phyloP scores from a whole-genome alignment of 2,888 invertebrate species.

The Hydriomena furcata region DNA sequence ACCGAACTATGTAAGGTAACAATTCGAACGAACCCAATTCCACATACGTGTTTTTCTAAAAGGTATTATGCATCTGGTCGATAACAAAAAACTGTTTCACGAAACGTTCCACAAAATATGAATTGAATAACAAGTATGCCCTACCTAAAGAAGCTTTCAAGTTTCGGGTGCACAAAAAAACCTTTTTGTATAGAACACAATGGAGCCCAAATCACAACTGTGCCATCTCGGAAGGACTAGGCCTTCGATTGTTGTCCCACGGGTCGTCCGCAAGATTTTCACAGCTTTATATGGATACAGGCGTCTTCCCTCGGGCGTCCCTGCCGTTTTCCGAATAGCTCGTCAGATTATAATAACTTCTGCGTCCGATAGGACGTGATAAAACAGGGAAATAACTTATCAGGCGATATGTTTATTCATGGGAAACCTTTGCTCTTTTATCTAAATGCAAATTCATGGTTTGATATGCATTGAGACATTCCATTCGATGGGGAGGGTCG shows the following conservation, averaged over 20 bases:
- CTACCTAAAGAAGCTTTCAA: conserved; percentile 40
- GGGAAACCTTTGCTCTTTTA: conserved; percentile 29
- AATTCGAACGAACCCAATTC: not conserved
- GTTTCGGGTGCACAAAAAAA: conserved; percentile 47
- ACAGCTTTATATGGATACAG: conserved; percentile 49
- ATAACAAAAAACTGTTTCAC: conserved; percentile 15
- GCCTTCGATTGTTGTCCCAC: conserved; percentile 48
- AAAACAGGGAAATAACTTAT: conserved; percentile 38
- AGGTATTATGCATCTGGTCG: not conserved
- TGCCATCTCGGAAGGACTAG: conserved; percentile 48
- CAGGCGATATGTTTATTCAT: conserved; percentile 28
- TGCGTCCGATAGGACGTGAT: conserved; percentile 37
- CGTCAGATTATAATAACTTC: conserved; percentile 56
- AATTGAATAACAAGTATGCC: conserved; percentile 20
- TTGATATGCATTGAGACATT: conserved; percentile 34
- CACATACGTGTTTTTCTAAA: not conserved
- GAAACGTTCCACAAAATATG: conserved; percentile 18
- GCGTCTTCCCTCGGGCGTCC: conserved; percentile 39
- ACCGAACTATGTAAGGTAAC: conserved; percentile 3
- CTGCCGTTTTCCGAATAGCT: conserved; percentile 49
- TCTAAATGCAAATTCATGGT: conserved; percentile 35
- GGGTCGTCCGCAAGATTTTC: conserved; percentile 49
- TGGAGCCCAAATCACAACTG: conserved; percentile 53
- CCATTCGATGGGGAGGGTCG: conserved; percentile 19
- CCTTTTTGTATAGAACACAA: conserved; percentile 50